Evolutionary conservation across 1,140 invertebrate genomes (phyloP).

Genomic region (Sinella curviseta): DNA sequence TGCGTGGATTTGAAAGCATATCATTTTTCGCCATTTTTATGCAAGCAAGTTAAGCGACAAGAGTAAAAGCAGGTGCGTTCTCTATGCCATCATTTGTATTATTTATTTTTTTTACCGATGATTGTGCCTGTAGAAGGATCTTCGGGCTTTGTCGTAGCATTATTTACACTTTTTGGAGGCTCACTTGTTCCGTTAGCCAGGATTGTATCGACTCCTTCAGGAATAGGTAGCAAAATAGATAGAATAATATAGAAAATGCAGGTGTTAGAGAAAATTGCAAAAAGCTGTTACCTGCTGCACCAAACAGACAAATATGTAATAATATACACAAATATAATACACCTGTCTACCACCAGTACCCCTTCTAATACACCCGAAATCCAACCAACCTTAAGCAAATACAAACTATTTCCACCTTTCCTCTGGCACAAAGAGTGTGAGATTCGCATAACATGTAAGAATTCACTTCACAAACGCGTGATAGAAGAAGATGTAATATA

Average conservation of each 20-base stretch:
- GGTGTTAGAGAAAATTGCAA: background rate
- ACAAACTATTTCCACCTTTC: no score
- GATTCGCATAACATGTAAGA: no score
- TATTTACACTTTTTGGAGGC: conserved; percentile 17
- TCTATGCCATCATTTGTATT: background rate
- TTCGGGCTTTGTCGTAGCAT: conserved; percentile 8
- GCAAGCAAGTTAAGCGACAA: no score
- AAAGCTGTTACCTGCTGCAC: background rate
- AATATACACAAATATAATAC: no score
- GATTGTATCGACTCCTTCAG: conserved; percentile 22
- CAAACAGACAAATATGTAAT: background rate
- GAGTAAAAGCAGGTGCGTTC: conserved; percentile 11
- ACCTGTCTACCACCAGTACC: no score
- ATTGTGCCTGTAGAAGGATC: conserved; percentile 10
- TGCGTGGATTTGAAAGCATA: no score
- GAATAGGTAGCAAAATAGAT: background rate
- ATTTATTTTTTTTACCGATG: conserved; percentile 8
- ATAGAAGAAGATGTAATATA: background rate
- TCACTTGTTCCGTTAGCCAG: conserved; percentile 20
- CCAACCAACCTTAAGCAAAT: no score
- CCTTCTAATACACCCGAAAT: no score
- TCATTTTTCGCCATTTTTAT: no score
- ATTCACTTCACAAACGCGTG: no score
- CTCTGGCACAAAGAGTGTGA: no score
- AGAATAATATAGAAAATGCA: background rate